phyloP scores from a whole-genome alignment of 2,888 invertebrate genomes.

The Troilus luridus region DNA sequence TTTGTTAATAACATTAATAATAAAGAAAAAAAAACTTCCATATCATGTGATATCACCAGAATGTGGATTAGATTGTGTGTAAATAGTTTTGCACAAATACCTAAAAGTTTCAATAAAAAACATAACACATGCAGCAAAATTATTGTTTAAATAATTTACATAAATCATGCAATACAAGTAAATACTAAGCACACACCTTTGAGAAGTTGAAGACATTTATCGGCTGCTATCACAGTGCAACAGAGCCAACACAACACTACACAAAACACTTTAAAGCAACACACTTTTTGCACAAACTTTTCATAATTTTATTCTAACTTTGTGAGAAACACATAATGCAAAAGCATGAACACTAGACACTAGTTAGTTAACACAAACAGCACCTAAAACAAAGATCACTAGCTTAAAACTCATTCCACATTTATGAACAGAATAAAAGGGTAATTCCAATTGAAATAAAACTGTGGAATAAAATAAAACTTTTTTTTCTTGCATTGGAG shows the following conservation, averaged over 20 bases:
- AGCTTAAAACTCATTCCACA: conserved; percentile 17
- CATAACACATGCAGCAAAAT: background rate
- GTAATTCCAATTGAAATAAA: background rate
- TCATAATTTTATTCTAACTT: background rate
- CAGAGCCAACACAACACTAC: conserved; percentile 40
- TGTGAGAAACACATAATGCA: conserved; percentile 18
- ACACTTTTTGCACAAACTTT: conserved; percentile 10
- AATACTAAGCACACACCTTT: conserved; percentile 31
- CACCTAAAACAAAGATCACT: conserved; percentile 34
- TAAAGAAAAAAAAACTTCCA: no score
- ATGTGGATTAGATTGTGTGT: no score
- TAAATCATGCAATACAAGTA: conserved; percentile 3
- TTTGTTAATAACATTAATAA: no score
- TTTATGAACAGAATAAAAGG: background rate
- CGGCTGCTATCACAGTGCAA: conserved; percentile 26
- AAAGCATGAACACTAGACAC: background rate
- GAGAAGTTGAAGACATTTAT: conserved; percentile 39
- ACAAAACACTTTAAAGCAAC: conserved; percentile 4
- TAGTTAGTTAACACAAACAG: conserved; percentile 24
- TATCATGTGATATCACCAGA: background rate
- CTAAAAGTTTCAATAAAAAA: background rate
- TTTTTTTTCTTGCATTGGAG: no score
- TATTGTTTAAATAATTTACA: background rate
- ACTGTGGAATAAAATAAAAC: no score
- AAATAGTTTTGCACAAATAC: background rate